Conservation (phyloP, 1,140 invertebrate species). For the Pygmarrhopalites habei region DNA sequence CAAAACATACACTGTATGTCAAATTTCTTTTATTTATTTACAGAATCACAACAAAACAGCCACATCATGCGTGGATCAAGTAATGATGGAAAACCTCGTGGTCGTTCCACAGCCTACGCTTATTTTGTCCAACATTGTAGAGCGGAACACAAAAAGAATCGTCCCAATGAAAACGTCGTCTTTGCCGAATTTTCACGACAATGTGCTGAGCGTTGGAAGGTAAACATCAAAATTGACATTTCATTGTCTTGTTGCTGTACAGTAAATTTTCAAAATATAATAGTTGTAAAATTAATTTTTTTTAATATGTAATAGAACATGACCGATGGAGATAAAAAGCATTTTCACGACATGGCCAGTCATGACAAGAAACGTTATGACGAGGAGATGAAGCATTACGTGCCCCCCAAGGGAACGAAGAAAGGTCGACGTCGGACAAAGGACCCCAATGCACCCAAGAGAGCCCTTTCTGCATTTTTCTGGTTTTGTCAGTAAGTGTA, state of each 20-base stretch:
- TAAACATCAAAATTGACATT: no score
- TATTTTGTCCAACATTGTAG: conserved; percentile 99
- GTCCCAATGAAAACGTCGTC: conserved; percentile 95
- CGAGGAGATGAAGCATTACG: conserved; percentile 90
- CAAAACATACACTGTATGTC: no score
- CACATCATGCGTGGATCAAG: conserved; percentile 9
- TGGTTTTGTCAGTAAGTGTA: conserved; percentile 99
- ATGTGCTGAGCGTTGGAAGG: conserved; percentile 98
- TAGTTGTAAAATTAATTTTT: no score
- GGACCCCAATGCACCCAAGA: conserved; percentile 97
- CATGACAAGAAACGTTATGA: conserved; percentile 96
- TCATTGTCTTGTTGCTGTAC: no score
- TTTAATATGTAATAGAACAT: conserved; percentile 66
- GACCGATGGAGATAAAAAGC: conserved; percentile 95
- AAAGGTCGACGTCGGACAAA: conserved; percentile 84
- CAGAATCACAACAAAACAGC: no score
- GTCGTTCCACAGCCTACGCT: conserved; percentile 97
- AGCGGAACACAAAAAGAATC: conserved; percentile 98
- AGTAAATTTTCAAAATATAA: no score
- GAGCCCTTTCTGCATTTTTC: conserved; percentile 98
- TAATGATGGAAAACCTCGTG: conserved; percentile 71
- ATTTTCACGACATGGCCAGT: conserved; percentile 97
- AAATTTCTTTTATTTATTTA: no score
- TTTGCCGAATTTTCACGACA: conserved; percentile 98
- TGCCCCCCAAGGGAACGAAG: conserved; percentile 78